Evolutionary conservation across 1,140 invertebrate species (phyloP).

Genomic region (Drosophila azteca): DNA sequence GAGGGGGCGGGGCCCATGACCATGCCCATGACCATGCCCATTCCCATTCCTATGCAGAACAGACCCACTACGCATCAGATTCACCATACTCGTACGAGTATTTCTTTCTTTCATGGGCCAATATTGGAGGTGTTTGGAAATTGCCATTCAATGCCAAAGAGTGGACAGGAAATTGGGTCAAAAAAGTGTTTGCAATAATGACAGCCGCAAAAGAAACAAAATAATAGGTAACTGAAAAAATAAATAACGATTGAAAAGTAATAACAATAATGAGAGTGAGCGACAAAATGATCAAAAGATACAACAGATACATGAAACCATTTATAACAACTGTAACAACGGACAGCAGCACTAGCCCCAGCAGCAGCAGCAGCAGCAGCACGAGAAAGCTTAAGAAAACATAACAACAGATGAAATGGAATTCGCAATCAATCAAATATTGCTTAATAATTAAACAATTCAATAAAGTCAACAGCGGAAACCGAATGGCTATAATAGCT

Average conservation of each 20-base stretch:
- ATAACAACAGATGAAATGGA: constrained; percentile 74
- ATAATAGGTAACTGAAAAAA: constrained; percentile 20
- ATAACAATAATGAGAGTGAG: constrained; percentile 75
- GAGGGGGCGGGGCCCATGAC: background rate
- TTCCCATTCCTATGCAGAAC: too few species aligned
- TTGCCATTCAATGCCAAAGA: constrained; percentile 50
- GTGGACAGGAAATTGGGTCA: constrained; percentile 67
- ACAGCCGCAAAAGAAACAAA: constrained; percentile 29
- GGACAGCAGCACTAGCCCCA: constrained; percentile 26
- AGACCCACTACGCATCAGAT: constrained; percentile 27
- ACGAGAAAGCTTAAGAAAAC: constrained; percentile 76
- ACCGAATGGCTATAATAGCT: constrained; percentile 62
- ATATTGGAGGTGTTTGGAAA: constrained; percentile 32
- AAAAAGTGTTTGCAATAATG: constrained; percentile 66
- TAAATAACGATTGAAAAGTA: constrained; percentile 71
- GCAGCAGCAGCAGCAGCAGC: constrained; percentile 34
- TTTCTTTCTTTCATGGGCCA: constrained; percentile 23
- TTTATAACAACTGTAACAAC: constrained; percentile 55
- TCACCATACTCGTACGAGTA: background rate
- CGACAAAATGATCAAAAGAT: constrained; percentile 69
- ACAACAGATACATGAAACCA: constrained; percentile 35
- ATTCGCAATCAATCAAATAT: constrained; percentile 83
- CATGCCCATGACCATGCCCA: constrained; percentile 7
- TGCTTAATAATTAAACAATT: constrained; percentile 83
- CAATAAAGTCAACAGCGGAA: constrained; percentile 75